These are phyloP conservation scores for Venturia canescens DNA, from an alignment of 1,140 invertebrate genomes.

Conservation along the genomic window DNA sequence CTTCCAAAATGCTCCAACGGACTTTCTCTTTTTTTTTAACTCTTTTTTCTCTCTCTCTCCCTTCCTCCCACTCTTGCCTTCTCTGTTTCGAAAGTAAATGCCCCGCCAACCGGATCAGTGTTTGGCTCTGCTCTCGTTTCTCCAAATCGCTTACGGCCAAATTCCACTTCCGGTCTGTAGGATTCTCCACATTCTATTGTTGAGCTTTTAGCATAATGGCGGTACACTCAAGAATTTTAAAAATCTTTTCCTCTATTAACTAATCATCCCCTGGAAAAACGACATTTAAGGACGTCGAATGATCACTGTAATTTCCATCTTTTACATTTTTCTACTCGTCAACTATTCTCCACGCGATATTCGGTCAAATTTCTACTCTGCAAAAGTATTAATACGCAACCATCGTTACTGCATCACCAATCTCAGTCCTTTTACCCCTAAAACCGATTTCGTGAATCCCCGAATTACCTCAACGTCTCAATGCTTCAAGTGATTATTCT, in stretches of 20 bases:
- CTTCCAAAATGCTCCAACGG: not conserved
- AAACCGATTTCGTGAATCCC: too few species aligned
- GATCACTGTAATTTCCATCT: not conserved
- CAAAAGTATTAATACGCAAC: too few species aligned
- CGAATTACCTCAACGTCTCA: too few species aligned
- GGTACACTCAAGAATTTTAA: not conserved
- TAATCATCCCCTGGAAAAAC: not conserved
- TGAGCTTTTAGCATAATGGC: not conserved
- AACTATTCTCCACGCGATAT: too few species aligned
- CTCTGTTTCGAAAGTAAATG: not conserved
- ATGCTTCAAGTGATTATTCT: too few species aligned
- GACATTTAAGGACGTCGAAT: not conserved
- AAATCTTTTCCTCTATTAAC: not conserved
- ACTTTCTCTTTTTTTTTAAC: too few species aligned
- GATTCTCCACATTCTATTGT: not conserved
- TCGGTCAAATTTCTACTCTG: too few species aligned
- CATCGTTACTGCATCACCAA: too few species aligned
- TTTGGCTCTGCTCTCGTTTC: not conserved
- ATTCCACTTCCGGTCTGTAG: not conserved
- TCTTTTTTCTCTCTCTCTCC: too few species aligned
- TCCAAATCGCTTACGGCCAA: not conserved
- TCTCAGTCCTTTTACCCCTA: too few species aligned
- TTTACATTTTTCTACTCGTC: too few species aligned
- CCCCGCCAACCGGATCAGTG: not conserved
- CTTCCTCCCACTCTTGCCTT: not conserved